Percentiles rank a stretch among this genome's conserved stretches.
phyloP scores from a whole-genome alignment of 2,113 vertebrate species.

The Bubo bubo region DNA sequence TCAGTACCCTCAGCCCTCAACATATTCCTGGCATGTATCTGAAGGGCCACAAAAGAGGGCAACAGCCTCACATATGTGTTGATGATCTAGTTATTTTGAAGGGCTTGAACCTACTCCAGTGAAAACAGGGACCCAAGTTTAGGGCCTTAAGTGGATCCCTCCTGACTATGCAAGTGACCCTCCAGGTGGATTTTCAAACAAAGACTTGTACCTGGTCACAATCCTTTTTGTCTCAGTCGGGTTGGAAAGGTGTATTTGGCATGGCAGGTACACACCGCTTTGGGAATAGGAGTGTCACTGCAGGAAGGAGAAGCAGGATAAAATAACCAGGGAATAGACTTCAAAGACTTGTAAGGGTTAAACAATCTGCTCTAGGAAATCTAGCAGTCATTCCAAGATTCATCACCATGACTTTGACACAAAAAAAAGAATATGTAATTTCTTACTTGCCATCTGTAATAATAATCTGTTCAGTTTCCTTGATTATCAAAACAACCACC shows the following conservation, averaged over 20 bases:
- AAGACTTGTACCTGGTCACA: neutral
- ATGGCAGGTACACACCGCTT: neutral
- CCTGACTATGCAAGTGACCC: neutral
- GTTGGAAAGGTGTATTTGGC: neutral
- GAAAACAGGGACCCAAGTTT: neutral
- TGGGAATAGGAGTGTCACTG: neutral
- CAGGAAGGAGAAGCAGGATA: neutral
- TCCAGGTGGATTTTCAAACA: neutral
- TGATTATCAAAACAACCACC: neutral
- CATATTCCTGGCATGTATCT: neutral
- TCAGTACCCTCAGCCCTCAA: neutral
- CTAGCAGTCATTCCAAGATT: neutral
- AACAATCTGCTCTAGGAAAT: neutral
- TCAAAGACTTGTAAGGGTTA: neutral
- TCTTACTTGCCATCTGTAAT: conserved; percentile 1
- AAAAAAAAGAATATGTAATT: neutral
- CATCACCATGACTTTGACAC: neutral
- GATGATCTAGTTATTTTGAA: neutral
- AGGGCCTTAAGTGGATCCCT: neutral
- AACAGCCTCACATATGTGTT: neutral
- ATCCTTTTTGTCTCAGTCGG: neutral
- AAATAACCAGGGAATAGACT: neutral
- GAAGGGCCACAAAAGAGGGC: neutral
- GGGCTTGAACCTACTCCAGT: neutral
- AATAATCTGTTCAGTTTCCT: neutral